Conservation (phyloP, 2,888 invertebrate species). For the Erebia aethiops region DNA sequence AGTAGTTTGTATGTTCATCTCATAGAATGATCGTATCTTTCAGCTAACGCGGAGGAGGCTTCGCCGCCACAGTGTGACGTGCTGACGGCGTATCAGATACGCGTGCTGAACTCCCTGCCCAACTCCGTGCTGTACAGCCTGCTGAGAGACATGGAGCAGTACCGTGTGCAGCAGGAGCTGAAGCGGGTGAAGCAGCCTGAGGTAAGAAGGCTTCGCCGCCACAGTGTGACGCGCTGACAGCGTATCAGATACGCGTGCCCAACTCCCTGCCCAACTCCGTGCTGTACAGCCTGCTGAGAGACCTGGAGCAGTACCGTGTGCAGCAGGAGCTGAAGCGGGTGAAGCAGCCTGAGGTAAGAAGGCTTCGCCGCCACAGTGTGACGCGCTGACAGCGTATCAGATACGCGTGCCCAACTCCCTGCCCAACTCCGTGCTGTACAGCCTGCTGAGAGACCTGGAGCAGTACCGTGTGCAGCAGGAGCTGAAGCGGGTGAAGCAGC, state of each 20-base stretch:
- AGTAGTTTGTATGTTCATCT: no score
- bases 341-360: slow-evolving; percentile 39
- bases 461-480: slow-evolving; percentile 36
- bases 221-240: slow-evolving; percentile 42
- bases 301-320: slow-evolving; percentile 47
- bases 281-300: slow-evolving; percentile 53
- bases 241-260: slow-evolving; percentile 60
- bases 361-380: neutral
- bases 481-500: slow-evolving; percentile 38
- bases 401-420: slow-evolving; percentile 56
- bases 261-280: slow-evolving; percentile 55
- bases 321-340: slow-evolving; percentile 35
- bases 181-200: slow-evolving; percentile 41
- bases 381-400: slow-evolving; percentile 54
- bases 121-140: slow-evolving; percentile 52
- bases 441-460: slow-evolving; percentile 55
- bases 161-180: slow-evolving; percentile 32
- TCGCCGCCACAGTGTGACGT: slow-evolving; percentile 13
- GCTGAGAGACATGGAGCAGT: slow-evolving; percentile 52
- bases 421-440: slow-evolving; percentile 54
- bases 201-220: slow-evolving; percentile 13
- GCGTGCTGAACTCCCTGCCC: slow-evolving; percentile 59
- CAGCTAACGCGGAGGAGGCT: neutral
- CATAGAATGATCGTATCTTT: neutral
- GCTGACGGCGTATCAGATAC: slow-evolving; percentile 56